Base-by-base conservation (phyloP, 2,797 vertebrate genomes). In the Cyprinella venusta region DNA sequence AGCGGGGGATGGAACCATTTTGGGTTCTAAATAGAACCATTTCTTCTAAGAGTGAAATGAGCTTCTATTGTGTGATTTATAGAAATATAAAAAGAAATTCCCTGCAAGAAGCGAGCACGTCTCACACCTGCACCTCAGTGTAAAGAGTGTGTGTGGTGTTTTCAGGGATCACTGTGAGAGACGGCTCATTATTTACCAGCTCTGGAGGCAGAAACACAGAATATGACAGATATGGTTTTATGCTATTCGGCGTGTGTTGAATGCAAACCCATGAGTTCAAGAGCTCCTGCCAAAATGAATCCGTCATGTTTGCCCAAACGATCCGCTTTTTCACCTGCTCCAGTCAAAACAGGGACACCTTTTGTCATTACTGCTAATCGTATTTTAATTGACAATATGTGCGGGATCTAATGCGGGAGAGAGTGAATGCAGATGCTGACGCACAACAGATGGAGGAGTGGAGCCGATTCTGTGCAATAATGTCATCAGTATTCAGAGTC, bases 321-420 rank as follows among this genome's bases (percentile, higher is more conserved):
- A 61, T 76, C 42, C 3, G 42, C 12, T 79, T 79, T 86, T 59
- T 77, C 68, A 76, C 85, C 13, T 76, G 54, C 52, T 15, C 38
- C 6, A 54, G 69, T 42, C 74, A 59, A 75, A 75, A 81, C 16
- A 65, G 36, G 26, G 24, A 75, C 52, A 42, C 33, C 56, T 36
- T 82, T 81, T 48, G 45, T 78, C 59, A 84, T 86, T 82, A 83
- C 56, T 67, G 59, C 33, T 85, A 83, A 86, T 75, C 9, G 81
- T 45, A 56, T 79, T 86, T 79, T 80, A 80, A 75, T 85, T 83
- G 80, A 70, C 77, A 85, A 45, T 67, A 38, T 77, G 82, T 85
- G 80, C 8, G 1, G 65, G 82, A 77, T 65, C 82, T 72, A 80
- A 84, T 88, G 48, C 61, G 67, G 21, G 38, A 9, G 19, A 54